Percentiles rank a stretch among this genome's conserved stretches.
Evolutionary conservation across 2,888 invertebrate genomes (phyloP).

Genomic region (Dysmachus trigonus): DNA sequence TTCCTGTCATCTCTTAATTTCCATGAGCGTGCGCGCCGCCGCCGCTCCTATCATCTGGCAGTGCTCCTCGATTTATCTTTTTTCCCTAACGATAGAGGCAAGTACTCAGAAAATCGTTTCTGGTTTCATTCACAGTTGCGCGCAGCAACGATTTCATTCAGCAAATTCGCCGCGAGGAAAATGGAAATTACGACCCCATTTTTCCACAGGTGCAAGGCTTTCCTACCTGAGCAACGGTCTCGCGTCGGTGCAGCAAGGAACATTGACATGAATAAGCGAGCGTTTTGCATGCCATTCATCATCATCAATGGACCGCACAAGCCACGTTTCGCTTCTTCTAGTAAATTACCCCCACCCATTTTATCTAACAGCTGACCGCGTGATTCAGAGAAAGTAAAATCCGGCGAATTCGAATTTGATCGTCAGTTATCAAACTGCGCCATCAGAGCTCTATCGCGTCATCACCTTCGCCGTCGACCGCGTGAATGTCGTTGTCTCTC

Average conservation of each 20-base stretch:
- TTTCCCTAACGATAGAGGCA: background rate
- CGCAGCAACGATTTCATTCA: background rate
- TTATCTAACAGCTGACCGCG: background rate
- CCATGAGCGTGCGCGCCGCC: background rate
- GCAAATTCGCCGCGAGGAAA: background rate
- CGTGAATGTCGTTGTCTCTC: background rate
- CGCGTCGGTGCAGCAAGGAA: background rate
- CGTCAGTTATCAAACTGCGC: background rate
- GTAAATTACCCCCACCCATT: background rate
- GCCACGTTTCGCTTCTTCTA: background rate
- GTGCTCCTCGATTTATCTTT: background rate
- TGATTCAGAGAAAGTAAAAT: background rate
- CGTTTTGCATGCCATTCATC: background rate
- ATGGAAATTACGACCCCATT: background rate
- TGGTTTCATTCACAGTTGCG: background rate
- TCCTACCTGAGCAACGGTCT: background rate
- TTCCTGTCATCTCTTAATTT: background rate
- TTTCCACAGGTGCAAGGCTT: background rate
- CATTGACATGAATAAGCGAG: background rate
- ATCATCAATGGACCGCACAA: background rate
- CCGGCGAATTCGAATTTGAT: background rate
- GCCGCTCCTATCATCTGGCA: background rate
- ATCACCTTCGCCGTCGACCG: background rate
- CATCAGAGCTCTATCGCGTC: background rate
- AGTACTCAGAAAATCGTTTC: background rate